Conservation (phyloP, 2,797 vertebrate species). For the Melanotaenia maccullochi region DNA sequence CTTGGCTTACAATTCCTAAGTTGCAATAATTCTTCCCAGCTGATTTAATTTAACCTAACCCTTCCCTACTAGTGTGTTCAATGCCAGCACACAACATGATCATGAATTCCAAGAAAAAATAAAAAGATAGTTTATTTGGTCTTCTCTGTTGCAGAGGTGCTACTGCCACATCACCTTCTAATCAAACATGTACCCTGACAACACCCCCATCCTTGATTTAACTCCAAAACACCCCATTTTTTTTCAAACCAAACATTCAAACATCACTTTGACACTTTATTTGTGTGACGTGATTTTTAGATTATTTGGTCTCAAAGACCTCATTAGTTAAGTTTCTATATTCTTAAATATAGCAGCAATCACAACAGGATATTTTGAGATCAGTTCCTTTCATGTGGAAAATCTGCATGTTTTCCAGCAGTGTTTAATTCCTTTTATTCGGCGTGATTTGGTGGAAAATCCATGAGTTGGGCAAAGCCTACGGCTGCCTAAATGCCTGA, state of each 20-base stretch:
- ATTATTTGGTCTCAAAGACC: neutral
- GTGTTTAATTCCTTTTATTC: slow-evolving; percentile 28
- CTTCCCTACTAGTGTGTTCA: neutral
- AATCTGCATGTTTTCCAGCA: slow-evolving; percentile 23
- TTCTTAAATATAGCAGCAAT: neutral
- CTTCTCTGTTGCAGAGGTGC: neutral
- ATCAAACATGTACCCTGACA: neutral
- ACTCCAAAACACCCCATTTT: neutral
- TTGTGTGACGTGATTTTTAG: neutral
- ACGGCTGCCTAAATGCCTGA: slow-evolving; percentile 15
- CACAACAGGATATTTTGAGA: slow-evolving; percentile 8
- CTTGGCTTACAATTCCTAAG: neutral
- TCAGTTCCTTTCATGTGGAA: slow-evolving; percentile 36
- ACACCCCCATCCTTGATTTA: neutral
- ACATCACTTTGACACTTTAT: neutral
- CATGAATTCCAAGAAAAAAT: neutral
- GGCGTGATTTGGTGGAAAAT: slow-evolving; percentile 20
- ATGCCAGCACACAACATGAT: neutral
- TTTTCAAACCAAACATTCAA: neutral
- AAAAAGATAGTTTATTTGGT: slow-evolving; percentile 5
- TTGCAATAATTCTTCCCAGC: neutral
- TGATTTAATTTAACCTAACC: neutral
- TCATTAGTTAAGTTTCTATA: slow-evolving; percentile 8
- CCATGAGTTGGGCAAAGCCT: slow-evolving; percentile 22
- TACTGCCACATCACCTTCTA: neutral